phyloP scores from a whole-genome alignment of 2,888 invertebrate genomes.

The Amitus sp. region DNA sequence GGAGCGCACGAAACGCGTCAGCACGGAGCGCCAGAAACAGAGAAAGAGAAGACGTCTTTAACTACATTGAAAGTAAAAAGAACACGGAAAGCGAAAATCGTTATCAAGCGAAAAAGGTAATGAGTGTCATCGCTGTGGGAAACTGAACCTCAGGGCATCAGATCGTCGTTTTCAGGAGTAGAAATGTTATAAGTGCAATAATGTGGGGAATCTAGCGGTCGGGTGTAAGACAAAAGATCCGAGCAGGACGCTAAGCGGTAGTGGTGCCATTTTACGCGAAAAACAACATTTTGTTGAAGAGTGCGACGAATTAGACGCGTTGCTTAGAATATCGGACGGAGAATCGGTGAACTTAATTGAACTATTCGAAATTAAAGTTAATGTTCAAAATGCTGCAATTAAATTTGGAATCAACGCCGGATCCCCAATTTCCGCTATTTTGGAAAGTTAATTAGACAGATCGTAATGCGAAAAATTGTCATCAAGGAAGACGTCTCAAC shows the following conservation, averaged over 20 bases:
- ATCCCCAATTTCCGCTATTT: slow-evolving; percentile 27
- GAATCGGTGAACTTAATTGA: slow-evolving; percentile 14
- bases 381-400: background rate
- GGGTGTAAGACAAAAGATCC: background rate
- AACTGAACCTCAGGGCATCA: background rate
- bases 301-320: slow-evolving; percentile 3
- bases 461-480: background rate
- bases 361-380: slow-evolving; percentile 11
- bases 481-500: slow-evolving; percentile 1
- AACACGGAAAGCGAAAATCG: background rate
- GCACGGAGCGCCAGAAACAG: background rate
- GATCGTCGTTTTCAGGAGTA: background rate
- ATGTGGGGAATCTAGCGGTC: background rate
- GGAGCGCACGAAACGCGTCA: background rate
- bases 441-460: background rate
- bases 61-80: background rate
- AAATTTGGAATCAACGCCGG: slow-evolving; percentile 31
- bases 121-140: background rate
- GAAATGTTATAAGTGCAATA: background rate
- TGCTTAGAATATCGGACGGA: slow-evolving; percentile 10
- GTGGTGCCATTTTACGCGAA: background rate
- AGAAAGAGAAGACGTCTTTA: background rate
- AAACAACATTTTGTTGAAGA: slow-evolving; percentile 11
- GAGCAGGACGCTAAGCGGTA: background rate
- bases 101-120: background rate